Conservation (phyloP, 2,888 invertebrate species). For the Pseudanteris insignis region DNA sequence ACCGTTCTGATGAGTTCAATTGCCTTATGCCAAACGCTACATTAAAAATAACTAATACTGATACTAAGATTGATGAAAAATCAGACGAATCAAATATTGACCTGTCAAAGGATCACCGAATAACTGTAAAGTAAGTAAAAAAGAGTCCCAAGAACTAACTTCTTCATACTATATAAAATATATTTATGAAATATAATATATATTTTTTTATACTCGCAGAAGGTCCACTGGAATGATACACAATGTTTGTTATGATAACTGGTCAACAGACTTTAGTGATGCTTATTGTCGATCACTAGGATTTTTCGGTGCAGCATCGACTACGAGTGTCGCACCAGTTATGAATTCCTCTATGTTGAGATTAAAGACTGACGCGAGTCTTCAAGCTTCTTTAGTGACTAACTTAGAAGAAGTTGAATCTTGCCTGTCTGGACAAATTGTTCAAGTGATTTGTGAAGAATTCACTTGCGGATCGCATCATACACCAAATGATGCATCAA, state of each 20-base stretch:
- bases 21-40: slow-evolving; percentile 62
- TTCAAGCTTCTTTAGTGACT: slow-evolving; percentile 60
- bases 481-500: slow-evolving; percentile 65
- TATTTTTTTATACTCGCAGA: slow-evolving; percentile 44
- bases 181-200: too few species aligned
- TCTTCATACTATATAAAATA: too few species aligned
- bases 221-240: slow-evolving; percentile 60
- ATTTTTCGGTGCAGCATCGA: slow-evolving; percentile 66
- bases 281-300: slow-evolving; percentile 70
- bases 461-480: slow-evolving; percentile 63
- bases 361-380: slow-evolving; percentile 56
- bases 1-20: slow-evolving; percentile 73
- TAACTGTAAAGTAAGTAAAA: too few species aligned
- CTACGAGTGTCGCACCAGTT: slow-evolving; percentile 67
- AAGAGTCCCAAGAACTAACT: too few species aligned
- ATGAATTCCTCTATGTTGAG: slow-evolving; percentile 63
- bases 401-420: slow-evolving; percentile 65
- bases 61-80: slow-evolving; percentile 34
- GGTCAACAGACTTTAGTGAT: slow-evolving; percentile 69
- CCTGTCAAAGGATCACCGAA: too few species aligned
- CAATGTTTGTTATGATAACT: slow-evolving; percentile 69
- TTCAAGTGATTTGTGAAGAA: slow-evolving; percentile 70
- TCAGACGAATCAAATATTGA: slow-evolving; percentile 33
- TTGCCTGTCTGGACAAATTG: slow-evolving; percentile 66
- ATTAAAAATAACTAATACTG: slow-evolving; percentile 45